These are phyloP conservation scores for Terrapene triunguis DNA, from an alignment of 2,113 vertebrate genomes.

Conservation along the genomic window DNA sequence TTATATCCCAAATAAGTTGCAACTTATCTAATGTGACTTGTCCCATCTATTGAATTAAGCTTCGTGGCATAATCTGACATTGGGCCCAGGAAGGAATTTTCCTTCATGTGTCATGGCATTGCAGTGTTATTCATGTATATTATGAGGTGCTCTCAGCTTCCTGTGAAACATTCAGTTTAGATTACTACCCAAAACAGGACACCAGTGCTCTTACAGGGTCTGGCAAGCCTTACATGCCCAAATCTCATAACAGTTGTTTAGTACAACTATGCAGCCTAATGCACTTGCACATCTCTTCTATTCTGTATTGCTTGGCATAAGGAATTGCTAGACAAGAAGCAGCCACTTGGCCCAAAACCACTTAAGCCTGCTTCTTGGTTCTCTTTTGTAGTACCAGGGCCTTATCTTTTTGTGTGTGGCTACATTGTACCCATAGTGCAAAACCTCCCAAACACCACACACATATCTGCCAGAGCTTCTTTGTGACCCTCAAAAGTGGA, in stretches of 20 bases:
- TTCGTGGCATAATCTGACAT: not conserved
- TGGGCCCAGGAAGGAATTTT: not conserved
- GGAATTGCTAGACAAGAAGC: not conserved
- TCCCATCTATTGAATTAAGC: not conserved
- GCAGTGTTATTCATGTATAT: rapidly evolving
- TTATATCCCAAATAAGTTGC: not conserved
- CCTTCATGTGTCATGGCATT: not conserved
- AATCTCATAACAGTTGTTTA: not conserved
- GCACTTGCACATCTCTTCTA: not conserved
- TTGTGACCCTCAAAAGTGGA: not conserved
- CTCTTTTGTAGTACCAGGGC: not conserved
- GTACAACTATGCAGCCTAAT: not conserved
- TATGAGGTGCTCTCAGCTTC: rapidly evolving
- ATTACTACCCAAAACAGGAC: not conserved
- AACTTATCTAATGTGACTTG: rapidly evolving
- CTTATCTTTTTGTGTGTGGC: not conserved
- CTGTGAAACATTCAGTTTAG: not conserved
- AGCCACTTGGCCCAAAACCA: not conserved
- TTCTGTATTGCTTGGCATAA: not conserved
- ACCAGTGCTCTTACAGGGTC: not conserved
- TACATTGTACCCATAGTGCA: not conserved
- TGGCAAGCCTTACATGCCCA: not conserved
- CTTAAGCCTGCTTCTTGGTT: not conserved
- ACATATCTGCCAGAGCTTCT: not conserved
- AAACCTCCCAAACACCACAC: not conserved